These are phyloP conservation scores for Andrena camellia DNA, from an alignment of 2,888 invertebrate genomes.

Conservation along the genomic window DNA sequence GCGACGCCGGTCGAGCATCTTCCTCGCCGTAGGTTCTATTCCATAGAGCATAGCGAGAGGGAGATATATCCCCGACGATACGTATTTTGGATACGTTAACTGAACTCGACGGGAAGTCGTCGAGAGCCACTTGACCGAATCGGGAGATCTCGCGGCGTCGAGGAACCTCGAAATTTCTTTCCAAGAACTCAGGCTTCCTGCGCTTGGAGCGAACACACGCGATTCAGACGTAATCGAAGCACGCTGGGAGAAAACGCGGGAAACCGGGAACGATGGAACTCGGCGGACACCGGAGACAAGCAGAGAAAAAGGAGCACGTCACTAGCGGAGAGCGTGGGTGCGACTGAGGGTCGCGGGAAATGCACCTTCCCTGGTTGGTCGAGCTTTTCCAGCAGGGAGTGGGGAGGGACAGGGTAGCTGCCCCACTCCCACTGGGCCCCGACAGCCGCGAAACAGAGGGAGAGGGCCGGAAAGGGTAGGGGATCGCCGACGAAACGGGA, in stretches of 20 bases:
- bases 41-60: neutral
- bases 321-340: constrained; percentile 75
- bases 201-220: neutral
- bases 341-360: constrained; percentile 74
- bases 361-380: constrained; percentile 42
- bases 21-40: neutral
- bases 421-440: constrained; percentile 57
- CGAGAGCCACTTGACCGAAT: no score
- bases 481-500: constrained; percentile 25
- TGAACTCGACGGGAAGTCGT: neutral
- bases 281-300: constrained; percentile 35
- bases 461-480: constrained; percentile 16
- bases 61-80: neutral
- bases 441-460: neutral
- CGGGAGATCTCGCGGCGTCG: neutral
- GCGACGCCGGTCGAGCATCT: neutral
- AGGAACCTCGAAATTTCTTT: neutral
- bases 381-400: constrained; percentile 36
- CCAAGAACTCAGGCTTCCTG: neutral
- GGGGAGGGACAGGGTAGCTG: constrained; percentile 44
- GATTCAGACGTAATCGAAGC: neutral
- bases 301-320: constrained; percentile 57
- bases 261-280: neutral
- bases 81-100: neutral
- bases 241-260: neutral